phyloP scores from a whole-genome alignment of 2,797 vertebrate genomes.

The Protonibea diacanthus region DNA sequence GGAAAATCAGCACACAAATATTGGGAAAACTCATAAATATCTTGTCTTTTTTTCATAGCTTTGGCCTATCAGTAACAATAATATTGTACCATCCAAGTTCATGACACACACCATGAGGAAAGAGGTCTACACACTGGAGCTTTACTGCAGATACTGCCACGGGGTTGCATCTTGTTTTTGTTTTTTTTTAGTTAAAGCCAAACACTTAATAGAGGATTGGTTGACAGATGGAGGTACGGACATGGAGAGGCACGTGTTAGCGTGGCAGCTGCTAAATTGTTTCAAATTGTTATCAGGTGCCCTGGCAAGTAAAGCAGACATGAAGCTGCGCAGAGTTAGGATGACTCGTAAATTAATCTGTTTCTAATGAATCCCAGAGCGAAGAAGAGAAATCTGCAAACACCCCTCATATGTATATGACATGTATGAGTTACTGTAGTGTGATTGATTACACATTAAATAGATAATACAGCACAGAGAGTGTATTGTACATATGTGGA shows the following conservation, averaged over 20 bases:
- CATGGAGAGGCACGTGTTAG: neutral
- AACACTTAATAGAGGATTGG: neutral
- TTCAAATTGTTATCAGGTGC: conserved; percentile 60
- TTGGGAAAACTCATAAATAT: too few relatives aligned
- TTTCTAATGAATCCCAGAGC: conserved; percentile 45
- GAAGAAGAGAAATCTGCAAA: conserved; percentile 3
- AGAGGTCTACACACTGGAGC: neutral
- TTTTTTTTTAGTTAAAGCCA: neutral
- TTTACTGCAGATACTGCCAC: neutral
- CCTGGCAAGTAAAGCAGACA: conserved; percentile 26
- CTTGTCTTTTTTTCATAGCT: too few relatives aligned
- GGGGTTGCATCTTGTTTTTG: too few relatives aligned
- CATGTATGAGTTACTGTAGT: neutral
- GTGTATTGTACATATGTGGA: neutral
- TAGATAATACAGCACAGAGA: neutral
- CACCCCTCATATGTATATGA: neutral
- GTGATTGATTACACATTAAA: neutral
- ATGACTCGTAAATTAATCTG: conserved; percentile 50
- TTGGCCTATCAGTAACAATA: neutral
- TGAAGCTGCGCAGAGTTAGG: conserved; percentile 46
- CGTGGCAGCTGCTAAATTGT: conserved; percentile 23
- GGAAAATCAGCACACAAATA: too few relatives aligned
- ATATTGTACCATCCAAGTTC: neutral
- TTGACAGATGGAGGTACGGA: conserved; percentile 2
- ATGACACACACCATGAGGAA: neutral